Evolutionary conservation across 2,888 invertebrate species (phyloP).

Genomic region (Cristatella mucedo): DNA sequence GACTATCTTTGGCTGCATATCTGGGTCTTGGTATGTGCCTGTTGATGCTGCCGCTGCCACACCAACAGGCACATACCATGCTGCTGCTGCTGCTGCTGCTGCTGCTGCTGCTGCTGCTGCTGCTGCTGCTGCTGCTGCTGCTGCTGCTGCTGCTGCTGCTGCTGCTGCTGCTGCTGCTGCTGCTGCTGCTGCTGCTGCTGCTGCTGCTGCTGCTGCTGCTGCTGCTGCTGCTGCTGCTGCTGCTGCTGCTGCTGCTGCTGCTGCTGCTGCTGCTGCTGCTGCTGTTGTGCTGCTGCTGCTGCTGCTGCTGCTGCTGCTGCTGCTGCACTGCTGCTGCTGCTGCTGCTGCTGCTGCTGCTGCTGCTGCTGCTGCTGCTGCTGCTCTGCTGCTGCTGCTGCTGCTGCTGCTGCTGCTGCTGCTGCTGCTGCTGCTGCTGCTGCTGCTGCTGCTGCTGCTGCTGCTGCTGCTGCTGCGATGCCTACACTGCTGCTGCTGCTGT

Average conservation of each 20-base stretch:
- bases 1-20: too few relatives aligned
- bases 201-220: constrained; percentile 1
- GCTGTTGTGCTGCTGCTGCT: too few relatives aligned
- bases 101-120: constrained; percentile 1
- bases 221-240: constrained; percentile 1
- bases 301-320: constrained; percentile 1
- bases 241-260: constrained; percentile 1
- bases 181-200: constrained; percentile 1
- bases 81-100: constrained; percentile 1
- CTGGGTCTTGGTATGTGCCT: too few relatives aligned
- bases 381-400: too few relatives aligned
- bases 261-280: too few relatives aligned
- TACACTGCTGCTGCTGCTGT: too few relatives aligned
- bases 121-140: constrained; percentile 1
- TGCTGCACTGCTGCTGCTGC: too few relatives aligned
- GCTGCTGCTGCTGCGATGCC: too few relatives aligned
- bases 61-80: too few relatives aligned
- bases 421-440: constrained; percentile 1
- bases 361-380: too few relatives aligned
- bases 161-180: constrained; percentile 1
- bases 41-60: too few relatives aligned
- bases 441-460: constrained; percentile 1
- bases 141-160: constrained; percentile 1
- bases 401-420: constrained; percentile 1
- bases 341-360: too few relatives aligned